Evolutionary conservation across 2,113 vertebrate species (phyloP), one percentile per base, ranked within the genome.

Genomic region (Thamnaconus septentrionalis): DNA sequence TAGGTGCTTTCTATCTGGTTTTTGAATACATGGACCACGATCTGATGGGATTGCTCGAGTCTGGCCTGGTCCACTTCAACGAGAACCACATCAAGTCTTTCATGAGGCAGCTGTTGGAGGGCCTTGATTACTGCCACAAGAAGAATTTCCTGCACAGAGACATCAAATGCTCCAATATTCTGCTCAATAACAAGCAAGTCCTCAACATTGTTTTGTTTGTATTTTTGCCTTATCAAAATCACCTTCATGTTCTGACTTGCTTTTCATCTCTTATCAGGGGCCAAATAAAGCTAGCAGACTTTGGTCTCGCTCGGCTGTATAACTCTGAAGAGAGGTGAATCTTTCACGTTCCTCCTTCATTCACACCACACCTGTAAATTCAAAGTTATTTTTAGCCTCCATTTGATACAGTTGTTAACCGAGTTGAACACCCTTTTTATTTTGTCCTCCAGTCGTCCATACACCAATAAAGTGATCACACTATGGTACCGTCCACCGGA

Each of bases 11-110:
- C 91, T 98, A 99, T 83, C 94, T 99, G 81, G 97, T 99, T 55
- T 99, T 99, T 89, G 97, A 99, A 81, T 99, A 99, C 87, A 99
- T 99, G 97, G 97, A 99, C 92, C 97, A 99, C 45, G 97, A 99
- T 84, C 90, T 99, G 88, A 99, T 99, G 97, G 97, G 97, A 76
- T 86, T 99, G 76, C 91, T 99, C 59, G 97, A 99, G 90, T 99
- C 97, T 1, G 97, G 97, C 53, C 87, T 99, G 87, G 97, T 99
- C 67, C 96, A 98, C 72, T 99, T 99, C 90, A 97, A 96, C 80
- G 95, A 98, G 84, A 96, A 96, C 89, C 97, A 99, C 87, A 95
- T 98, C 79, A 95, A 96, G 83, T 98, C 96, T 64, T 99, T 99
- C 87, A 99, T 99, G 97, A 93, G 95, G 68, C 97, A 99, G 88